Conservation (phyloP, 2,888 invertebrate genomes). For the Nomada ferruginata region DNA sequence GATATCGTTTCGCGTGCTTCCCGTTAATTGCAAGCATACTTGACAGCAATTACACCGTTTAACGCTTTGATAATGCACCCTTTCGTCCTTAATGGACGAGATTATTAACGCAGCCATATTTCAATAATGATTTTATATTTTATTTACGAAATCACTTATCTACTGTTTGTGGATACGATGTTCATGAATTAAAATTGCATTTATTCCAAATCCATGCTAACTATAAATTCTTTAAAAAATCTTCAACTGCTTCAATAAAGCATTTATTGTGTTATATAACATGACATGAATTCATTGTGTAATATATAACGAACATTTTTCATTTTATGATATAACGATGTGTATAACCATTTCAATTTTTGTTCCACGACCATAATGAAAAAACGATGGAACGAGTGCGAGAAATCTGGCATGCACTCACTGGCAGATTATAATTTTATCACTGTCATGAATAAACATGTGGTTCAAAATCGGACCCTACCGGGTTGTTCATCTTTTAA, state of each 20-base stretch:
- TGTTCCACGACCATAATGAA: slow-evolving; percentile 3
- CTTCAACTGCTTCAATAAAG: no score
- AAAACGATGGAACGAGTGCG: slow-evolving; percentile 34
- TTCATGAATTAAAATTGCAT: no score
- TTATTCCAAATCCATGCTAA: no score
- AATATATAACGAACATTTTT: no score
- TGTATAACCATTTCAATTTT: no score
- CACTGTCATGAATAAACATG: slow-evolving; percentile 12
- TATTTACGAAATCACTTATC: no score
- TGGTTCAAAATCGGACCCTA: background rate
- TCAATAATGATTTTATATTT: background rate
- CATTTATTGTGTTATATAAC: no score
- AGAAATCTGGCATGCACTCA: slow-evolving; percentile 4
- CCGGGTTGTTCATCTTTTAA: background rate
- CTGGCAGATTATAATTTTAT: slow-evolving; percentile 25
- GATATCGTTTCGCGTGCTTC: slow-evolving; percentile 22
- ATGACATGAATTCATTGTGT: no score
- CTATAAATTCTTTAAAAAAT: no score
- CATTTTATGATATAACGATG: no score
- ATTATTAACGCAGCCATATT: background rate
- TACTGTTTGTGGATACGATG: no score
- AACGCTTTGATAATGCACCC: slow-evolving; percentile 7
- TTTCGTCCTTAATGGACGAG: background rate
- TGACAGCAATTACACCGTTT: slow-evolving; percentile 24
- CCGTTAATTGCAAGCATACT: slow-evolving; percentile 52